Evolutionary conservation across 2,113 vertebrate species (phyloP).

Genomic region (Callospermophilus lateralis): DNA sequence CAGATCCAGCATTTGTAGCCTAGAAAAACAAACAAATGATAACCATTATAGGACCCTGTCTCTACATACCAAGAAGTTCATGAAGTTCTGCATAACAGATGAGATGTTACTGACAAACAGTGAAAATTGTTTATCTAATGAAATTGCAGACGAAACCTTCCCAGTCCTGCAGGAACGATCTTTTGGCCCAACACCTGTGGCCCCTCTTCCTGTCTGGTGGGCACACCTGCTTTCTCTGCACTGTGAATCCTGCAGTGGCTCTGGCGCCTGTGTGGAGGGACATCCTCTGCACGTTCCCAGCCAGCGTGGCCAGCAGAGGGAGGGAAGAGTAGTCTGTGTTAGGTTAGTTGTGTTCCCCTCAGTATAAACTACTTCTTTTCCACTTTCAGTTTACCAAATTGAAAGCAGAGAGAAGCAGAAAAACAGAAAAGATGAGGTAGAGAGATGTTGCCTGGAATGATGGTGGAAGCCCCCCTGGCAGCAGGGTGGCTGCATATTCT

Average conservation of each 20-base stretch:
- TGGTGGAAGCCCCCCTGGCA: accelerated
- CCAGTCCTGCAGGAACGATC: not conserved
- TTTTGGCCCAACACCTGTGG: too few relatives aligned
- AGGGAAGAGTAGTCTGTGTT: too few relatives aligned
- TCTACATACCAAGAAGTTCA: not conserved
- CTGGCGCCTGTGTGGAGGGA: not conserved
- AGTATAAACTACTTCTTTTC: not conserved
- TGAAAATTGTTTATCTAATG: not conserved
- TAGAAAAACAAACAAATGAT: not conserved
- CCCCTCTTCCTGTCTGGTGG: not conserved
- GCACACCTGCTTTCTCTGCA: not conserved
- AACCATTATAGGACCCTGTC: not conserved
- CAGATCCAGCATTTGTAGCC: too few relatives aligned
- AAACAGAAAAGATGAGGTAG: not conserved
- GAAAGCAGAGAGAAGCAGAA: not conserved
- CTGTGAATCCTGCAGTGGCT: accelerated
- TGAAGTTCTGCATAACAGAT: not conserved
- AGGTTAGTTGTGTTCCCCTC: not conserved
- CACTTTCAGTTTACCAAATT: not conserved
- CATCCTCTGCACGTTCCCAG: not conserved
- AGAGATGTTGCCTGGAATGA: accelerated
- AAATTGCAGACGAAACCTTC: not conserved
- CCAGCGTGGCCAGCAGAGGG: not conserved
- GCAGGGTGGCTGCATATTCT: accelerated
- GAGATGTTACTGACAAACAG: not conserved